Base-by-base conservation (phyloP, 2,113 vertebrate genomes). In the Alexandromys fortis region DNA sequence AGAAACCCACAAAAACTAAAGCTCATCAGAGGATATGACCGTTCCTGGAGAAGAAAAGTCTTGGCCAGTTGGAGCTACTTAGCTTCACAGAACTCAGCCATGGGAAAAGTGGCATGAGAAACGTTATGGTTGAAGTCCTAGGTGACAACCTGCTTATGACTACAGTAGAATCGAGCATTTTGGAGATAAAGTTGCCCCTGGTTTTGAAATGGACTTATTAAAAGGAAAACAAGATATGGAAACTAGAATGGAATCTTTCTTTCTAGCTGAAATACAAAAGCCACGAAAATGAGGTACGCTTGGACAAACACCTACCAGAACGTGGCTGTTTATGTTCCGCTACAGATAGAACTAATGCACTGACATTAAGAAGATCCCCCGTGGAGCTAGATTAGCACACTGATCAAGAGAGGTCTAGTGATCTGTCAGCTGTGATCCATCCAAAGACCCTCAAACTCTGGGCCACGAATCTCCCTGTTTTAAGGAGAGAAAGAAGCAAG, bases 401-500 rank as follows among this genome's bases (percentile, higher is more conserved):
- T 86, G 21, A 75, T 3, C 67, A 88, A 21, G 28, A 52, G 7
- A 78, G 12, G 33, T 12, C 6, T 52, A 33, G 10, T 67, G 22
- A 33, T 33, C 21, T n/a, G 17, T 6, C 17, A 30, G 22, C 33
- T 42, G 45, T 6, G 21, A 24, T 38, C 63, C 13, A 42, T 4
- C 16, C 35, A 19, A 13, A 5, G 47, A 78, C 28, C n/a, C 28
- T 76, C 35, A 17, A 0, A 2, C 1, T 9, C 3, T 1, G 0
- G n/a, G 4, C 93, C 38, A 45, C n/a, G 67, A 67, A 28, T 75
- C 28, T 63, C 11, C 2, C 5, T 28, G 21, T 21, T 94, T 24
- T 1, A 24, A 28, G 38, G 61, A 28, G n/a, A 85, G 8, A 49
- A 91, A 58, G 42, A 47, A 26, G 22, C 4, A 65, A 19, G 30